Base-by-base conservation (phyloP, 37 sponge, comb jelly and placozoan species). In the Beroe forskalii region DNA sequence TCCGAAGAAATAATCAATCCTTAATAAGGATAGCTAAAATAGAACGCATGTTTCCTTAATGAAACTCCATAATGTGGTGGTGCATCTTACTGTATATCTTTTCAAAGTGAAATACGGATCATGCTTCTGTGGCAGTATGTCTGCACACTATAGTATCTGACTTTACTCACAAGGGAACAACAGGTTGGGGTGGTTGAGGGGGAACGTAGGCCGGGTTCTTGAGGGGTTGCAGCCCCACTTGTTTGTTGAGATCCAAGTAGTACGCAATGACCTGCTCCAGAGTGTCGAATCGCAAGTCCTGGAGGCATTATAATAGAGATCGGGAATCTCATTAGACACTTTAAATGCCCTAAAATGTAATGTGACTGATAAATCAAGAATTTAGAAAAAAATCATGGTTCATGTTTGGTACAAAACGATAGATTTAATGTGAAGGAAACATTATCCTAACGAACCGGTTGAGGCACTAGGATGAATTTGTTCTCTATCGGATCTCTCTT, bases 391-490 rank as follows among this genome's bases (percentile, higher is more conserved):
- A n/a, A n/a, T n/a, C n/a, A n/a, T n/a, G n/a, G n/a, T n/a, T n/a
- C n/a, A n/a, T 55, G 60, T 55, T 20, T 20, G 17, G 14, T 20
- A 17, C 17, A 55, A 55, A 9, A 55, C 17, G 60, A 20, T 55
- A 55, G 14, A 55, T 17, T 55, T 20, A 20, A 55, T 20, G 9
- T 9, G 60, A 17, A 17, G 60, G 60, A 55, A 9, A 55, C 60
- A 55, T 9, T 55, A 17, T 55, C 14, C 17, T 55, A 55, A 55
- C n/a, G n/a, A 3, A 72, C 75, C 75, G 75, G 75, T 30, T 19
- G 22, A 4, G 75, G 75, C 9, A 72, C 75, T 27, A 72, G 40
- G 39, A 72, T 72, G 75, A 72, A 72, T 30, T 72, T 72, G 75
- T 72, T 72, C 40, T 72, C 75, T 1, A 30, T 39, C 19, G 23